phyloP scores from a whole-genome alignment of 2,888 invertebrate species.

The Cenopis cana region DNA sequence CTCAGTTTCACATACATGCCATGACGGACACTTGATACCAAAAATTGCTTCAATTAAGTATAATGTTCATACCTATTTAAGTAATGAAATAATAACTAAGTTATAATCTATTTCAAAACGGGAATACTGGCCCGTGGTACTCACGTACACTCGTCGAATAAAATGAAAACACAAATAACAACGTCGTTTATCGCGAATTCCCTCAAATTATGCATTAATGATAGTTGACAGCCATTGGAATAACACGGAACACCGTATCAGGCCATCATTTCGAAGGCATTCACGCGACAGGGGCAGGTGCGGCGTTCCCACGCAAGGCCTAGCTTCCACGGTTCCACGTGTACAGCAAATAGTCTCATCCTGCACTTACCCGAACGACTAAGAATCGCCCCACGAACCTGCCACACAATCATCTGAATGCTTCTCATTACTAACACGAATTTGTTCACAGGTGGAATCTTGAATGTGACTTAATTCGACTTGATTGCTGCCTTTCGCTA shows the following conservation, averaged over 20 bases:
- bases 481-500: conserved; percentile 40
- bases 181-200: background rate
- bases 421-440: conserved; percentile 39
- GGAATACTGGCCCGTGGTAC: background rate
- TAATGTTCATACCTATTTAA: background rate
- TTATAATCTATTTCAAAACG: background rate
- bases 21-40: background rate
- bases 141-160: background rate
- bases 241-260: conserved; percentile 17
- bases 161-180: background rate
- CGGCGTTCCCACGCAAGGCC: conserved; percentile 67
- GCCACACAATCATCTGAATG: conserved; percentile 36
- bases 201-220: background rate
- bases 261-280: conserved; percentile 51
- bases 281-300: conserved; percentile 65
- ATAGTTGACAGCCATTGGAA: conserved; percentile 10
- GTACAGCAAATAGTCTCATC: conserved; percentile 70
- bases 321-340: conserved; percentile 58
- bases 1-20: background rate
- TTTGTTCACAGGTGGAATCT: conserved; percentile 31
- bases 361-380: conserved; percentile 47
- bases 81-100: background rate
- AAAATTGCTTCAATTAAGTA: background rate
- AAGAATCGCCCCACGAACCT: conserved; percentile 40
- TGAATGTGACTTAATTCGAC: conserved; percentile 33